Base-by-base conservation (phyloP, 2,113 vertebrate species). In the Progne subis region DNA sequence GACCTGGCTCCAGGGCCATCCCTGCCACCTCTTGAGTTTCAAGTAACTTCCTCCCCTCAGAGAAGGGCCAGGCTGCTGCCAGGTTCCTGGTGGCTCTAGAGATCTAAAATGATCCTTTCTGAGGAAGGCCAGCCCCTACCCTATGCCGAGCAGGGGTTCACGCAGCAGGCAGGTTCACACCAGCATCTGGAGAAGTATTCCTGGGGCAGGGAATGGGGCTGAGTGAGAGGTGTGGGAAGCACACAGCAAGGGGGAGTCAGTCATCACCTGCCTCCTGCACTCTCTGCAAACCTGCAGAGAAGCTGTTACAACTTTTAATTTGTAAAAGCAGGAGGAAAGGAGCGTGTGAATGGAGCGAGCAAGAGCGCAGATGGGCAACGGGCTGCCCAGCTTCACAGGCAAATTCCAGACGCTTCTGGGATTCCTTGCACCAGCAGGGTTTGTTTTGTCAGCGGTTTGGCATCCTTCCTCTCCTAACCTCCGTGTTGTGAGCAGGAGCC, bases 331-430 rank as follows among this genome's bases (percentile, higher is more conserved):
- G 5, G 53, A 70, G 82, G 39, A 43, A 29, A 85, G 61, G 17
- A 69, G 78, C 0, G 5, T 52, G 65, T 56, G 92, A 84, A 90
- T 8, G 32, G 68, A 28, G 90, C 3, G 9, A 65, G 23, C 76
- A n/a, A 39, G 15, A 15, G 56, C 81, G 76, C 91, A 88, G 91
- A 94, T 84, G 94, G 88, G 72, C 79, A 92, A 64, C 12, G 76
- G 70, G 72, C 92, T 95, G 81, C 95, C 88, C 91, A 23, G 86
- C 88, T 86, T 86, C 80, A 60, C 80, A 59, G 34, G 86, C 79
- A 23, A 90, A 95, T 94, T 94, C 95, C 95, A 81, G 83, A 31
- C 81, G 14, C 92, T 92, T 79, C 92, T 91, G 85, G 94, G 94
- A 93, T 95, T 96, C 95, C 88, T 88, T 52, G 53, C 82, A 34